Conservation (phyloP, 2,797 vertebrate species). For the Esox masquinongy region DNA sequence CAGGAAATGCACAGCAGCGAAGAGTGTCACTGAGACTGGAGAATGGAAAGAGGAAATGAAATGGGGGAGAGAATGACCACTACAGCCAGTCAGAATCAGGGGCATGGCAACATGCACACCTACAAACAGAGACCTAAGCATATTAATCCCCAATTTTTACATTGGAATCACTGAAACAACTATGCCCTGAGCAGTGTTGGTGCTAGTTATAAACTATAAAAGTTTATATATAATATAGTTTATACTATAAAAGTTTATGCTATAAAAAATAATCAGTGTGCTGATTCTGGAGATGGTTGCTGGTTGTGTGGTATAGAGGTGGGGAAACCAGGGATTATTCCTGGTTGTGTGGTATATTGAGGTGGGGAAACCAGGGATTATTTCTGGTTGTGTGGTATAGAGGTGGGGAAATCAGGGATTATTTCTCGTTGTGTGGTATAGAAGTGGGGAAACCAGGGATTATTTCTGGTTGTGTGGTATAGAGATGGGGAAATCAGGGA, state of each 20-base stretch:
- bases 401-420: no score
- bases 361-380: no score
- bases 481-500: no score
- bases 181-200: conserved; percentile 69
- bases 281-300: conserved; percentile 76
- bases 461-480: no score
- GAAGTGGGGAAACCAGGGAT: no score
- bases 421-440: no score
- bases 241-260: no score
- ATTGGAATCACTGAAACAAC: conserved; percentile 57
- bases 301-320: conserved; percentile 7
- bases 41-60: conserved; percentile 19
- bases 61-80: conserved; percentile 3
- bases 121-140: conserved; percentile 18
- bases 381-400: no score
- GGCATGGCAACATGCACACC: conserved; percentile 49
- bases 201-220: no score
- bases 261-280: conserved; percentile 84
- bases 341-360: conserved; percentile 79
- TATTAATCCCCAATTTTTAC: conserved; percentile 27
- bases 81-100: conserved; percentile 19
- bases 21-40: conserved; percentile 61
- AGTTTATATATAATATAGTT: no score
- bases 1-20: conserved; percentile 71
- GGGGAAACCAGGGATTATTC: no score